These are phyloP conservation scores for Ernsta delagoae DNA, from an alignment of 2,888 invertebrate genomes.

Conservation along the genomic window DNA sequence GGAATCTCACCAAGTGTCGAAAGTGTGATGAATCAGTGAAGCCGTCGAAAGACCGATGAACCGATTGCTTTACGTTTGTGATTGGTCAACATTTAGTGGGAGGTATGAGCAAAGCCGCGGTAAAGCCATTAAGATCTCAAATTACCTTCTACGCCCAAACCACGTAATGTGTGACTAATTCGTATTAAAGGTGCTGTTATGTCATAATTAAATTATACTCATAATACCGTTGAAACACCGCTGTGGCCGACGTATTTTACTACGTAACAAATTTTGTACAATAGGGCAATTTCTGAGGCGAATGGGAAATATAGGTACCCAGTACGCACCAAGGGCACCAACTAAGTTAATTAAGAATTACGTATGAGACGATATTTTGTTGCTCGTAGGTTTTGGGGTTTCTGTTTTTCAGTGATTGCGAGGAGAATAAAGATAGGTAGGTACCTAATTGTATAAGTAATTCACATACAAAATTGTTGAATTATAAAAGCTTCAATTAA, in stretches of 20 bases:
- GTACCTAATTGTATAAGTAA: too few species aligned
- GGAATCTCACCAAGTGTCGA: conserved; percentile 35
- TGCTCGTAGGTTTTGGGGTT: conserved; percentile 25
- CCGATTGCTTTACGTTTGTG: conserved; percentile 53
- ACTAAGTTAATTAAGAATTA: conserved; percentile 70
- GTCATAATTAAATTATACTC: conserved; percentile 82
- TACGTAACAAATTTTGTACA: conserved; percentile 78
- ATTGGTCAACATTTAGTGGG: conserved; percentile 73
- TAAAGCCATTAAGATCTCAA: conserved; percentile 79
- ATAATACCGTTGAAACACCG: conserved; percentile 71
- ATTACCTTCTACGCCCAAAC: conserved; percentile 81
- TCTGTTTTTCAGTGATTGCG: conserved; percentile 5
- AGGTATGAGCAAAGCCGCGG: conserved; percentile 72
- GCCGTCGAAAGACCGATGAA: conserved; percentile 64
- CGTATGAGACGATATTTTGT: conserved; percentile 58
- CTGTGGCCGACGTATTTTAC: conserved; percentile 73
- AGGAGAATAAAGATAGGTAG: background rate
- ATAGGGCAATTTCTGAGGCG: conserved; percentile 73
- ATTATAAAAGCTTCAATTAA: too few species aligned
- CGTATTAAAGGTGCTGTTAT: conserved; percentile 80
- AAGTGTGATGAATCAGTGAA: conserved; percentile 63
- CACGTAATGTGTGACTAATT: conserved; percentile 81
- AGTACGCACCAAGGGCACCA: background rate
- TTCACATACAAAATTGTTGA: too few species aligned
- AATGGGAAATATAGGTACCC: conserved; percentile 61